These are phyloP conservation scores for Meandrusa payeni DNA, from an alignment of 2,888 invertebrate genomes.

Conservation along the genomic window DNA sequence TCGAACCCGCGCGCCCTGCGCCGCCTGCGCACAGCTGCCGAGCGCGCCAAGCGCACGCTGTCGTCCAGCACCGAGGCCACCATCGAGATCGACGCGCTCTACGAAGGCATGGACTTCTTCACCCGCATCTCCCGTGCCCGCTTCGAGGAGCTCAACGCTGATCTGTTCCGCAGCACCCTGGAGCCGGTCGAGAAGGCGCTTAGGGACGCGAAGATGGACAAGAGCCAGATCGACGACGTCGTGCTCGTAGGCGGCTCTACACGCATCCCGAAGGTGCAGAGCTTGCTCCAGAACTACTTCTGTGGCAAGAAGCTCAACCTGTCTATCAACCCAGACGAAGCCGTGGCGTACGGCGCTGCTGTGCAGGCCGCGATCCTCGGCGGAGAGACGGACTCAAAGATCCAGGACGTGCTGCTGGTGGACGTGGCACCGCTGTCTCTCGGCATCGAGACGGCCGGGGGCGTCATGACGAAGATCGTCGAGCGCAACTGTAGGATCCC, in stretches of 20 bases:
- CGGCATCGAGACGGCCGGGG: slow-evolving; percentile 69
- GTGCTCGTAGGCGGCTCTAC: slow-evolving; percentile 89
- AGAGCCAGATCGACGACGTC: slow-evolving; percentile 84
- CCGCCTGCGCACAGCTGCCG: slow-evolving; percentile 84
- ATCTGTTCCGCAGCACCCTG: slow-evolving; percentile 85
- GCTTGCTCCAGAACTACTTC: slow-evolving; percentile 84
- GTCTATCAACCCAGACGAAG: slow-evolving; percentile 87
- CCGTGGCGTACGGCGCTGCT: slow-evolving; percentile 86
- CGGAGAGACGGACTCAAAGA: slow-evolving; percentile 83
- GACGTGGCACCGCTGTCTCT: slow-evolving; percentile 75
- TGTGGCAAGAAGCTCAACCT: slow-evolving; percentile 83
- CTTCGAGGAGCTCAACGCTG: slow-evolving; percentile 85
- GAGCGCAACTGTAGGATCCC: slow-evolving; percentile 84
- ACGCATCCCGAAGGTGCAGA: slow-evolving; percentile 87
- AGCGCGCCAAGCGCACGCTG: slow-evolving; percentile 85
- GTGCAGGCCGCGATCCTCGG: slow-evolving; percentile 84
- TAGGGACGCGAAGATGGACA: slow-evolving; percentile 86
- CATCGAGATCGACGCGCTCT: slow-evolving; percentile 85
- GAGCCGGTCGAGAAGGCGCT: slow-evolving; percentile 51
- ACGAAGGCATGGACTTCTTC: slow-evolving; percentile 83
- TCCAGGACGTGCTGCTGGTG: slow-evolving; percentile 81
- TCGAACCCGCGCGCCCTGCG: slow-evolving; percentile 82
- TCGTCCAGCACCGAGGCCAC: slow-evolving; percentile 86
- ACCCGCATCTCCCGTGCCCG: slow-evolving; percentile 84
- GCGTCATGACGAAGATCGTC: slow-evolving; percentile 85